Conservation (phyloP, 2,888 invertebrate genomes). For the Bombylius discolor region DNA sequence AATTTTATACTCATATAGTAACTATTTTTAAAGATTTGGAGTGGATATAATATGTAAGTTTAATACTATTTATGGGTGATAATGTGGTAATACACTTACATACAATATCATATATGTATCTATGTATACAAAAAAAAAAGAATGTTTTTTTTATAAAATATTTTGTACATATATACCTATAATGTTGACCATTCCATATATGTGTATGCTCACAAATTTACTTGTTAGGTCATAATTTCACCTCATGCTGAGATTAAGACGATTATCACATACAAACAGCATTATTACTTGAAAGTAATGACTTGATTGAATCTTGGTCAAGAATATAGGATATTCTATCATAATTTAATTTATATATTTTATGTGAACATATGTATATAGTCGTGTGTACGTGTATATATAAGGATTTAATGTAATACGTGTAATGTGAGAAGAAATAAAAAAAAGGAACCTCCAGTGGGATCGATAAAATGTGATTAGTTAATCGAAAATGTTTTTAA, state of each 20-base stretch:
- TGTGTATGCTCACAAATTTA: background rate
- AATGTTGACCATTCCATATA: background rate
- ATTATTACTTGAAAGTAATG: constrained; percentile 5
- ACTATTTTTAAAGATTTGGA: too few species aligned
- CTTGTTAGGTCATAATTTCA: constrained; percentile 3
- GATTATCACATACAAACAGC: constrained; percentile 8
- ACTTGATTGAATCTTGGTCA: constrained; percentile 5
- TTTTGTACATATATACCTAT: background rate
- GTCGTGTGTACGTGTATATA: too few species aligned
- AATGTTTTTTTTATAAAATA: too few species aligned
- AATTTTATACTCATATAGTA: too few species aligned
- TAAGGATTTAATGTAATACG: background rate
- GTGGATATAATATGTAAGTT: too few species aligned
- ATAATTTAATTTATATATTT: background rate
- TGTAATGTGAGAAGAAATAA: background rate
- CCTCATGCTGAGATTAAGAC: constrained; percentile 4
- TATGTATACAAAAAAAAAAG: too few species aligned
- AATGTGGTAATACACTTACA: too few species aligned
- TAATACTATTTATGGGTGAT: too few species aligned
- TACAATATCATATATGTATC: too few species aligned
- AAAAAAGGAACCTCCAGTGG: background rate
- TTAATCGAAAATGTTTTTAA: background rate
- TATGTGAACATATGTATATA: too few species aligned
- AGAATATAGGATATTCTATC: background rate
- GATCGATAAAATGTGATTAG: constrained; percentile 3